Percentiles rank a stretch among this genome's conserved stretches.
phyloP scores from a whole-genome alignment of 2,797 vertebrate species.

The Taeniopygia guttata region DNA sequence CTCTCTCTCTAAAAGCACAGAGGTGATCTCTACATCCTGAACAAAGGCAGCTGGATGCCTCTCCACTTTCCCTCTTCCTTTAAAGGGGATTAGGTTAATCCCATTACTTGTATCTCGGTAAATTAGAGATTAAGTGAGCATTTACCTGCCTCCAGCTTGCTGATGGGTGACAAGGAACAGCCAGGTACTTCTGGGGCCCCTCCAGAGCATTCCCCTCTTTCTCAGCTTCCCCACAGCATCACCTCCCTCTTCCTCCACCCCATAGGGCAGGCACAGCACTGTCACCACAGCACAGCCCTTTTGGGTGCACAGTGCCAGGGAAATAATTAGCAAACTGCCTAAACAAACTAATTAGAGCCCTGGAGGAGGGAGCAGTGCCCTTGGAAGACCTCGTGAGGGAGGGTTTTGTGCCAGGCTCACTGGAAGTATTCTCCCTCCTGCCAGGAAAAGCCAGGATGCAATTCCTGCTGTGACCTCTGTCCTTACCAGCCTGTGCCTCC shows the following conservation, averaged over 20 bases:
- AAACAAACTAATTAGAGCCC: background rate
- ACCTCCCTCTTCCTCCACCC: background rate
- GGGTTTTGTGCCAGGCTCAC: background rate
- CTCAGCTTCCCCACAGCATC: background rate
- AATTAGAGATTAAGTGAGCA: background rate
- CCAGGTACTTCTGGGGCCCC: background rate
- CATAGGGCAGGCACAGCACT: background rate
- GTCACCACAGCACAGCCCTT: background rate
- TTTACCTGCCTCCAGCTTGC: background rate
- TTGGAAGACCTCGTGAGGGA: background rate
- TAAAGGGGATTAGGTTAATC: slow-evolving; percentile 32
- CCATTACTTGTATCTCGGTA: background rate
- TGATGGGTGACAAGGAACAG: background rate
- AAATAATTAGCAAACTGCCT: background rate
- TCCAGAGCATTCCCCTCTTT: background rate
- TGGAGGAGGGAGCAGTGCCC: background rate
- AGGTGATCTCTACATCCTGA: rapidly evolving
- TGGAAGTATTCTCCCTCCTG: background rate
- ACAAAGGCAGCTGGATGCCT: rapidly evolving
- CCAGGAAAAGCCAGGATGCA: rapidly evolving
- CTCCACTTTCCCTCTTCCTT: background rate
- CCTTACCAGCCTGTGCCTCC: background rate
- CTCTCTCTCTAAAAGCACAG: background rate
- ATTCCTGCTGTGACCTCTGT: background rate
- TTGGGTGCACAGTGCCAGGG: background rate